phyloP scores from a whole-genome alignment of 2,113 vertebrate species.

The Jacana jacana region DNA sequence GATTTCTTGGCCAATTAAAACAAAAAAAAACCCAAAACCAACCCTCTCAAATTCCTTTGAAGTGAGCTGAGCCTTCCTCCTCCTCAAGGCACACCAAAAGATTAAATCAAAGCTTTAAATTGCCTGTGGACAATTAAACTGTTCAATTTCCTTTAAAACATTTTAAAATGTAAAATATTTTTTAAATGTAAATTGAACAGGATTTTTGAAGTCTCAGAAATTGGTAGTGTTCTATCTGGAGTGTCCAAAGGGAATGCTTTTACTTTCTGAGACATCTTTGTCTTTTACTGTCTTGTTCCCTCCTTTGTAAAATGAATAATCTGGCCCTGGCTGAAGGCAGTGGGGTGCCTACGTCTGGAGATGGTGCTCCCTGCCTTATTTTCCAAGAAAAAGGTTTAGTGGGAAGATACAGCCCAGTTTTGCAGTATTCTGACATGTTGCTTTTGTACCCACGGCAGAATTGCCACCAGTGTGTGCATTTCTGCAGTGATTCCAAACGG shows the following conservation, averaged over 20 bases:
- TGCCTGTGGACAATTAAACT: not conserved
- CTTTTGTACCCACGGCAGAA: not conserved
- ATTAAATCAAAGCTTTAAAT: not conserved
- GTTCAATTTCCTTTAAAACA: not conserved
- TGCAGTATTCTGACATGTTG: not conserved
- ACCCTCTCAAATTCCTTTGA: not conserved
- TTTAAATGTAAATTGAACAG: not conserved
- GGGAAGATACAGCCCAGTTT: not conserved
- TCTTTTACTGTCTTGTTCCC: not conserved
- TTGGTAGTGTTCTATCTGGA: not conserved
- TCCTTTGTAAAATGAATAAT: not conserved
- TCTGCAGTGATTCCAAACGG: not conserved
- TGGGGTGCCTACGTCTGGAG: not conserved
- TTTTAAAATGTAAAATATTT: not conserved
- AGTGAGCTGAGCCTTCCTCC: not conserved
- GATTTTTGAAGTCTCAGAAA: not conserved
- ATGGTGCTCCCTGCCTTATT: not conserved
- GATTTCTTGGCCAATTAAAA: not conserved
- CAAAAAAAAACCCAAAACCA: not conserved
- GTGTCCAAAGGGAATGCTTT: not conserved
- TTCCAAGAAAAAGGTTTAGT: not conserved
- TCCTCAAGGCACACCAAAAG: not conserved
- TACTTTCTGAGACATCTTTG: not conserved
- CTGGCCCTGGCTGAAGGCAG: not conserved
- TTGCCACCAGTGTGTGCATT: not conserved